Evolutionary conservation across 2,797 vertebrate species (phyloP), one percentile per base, ranked within the genome.

Genomic region (Potorous gilbertii): DNA sequence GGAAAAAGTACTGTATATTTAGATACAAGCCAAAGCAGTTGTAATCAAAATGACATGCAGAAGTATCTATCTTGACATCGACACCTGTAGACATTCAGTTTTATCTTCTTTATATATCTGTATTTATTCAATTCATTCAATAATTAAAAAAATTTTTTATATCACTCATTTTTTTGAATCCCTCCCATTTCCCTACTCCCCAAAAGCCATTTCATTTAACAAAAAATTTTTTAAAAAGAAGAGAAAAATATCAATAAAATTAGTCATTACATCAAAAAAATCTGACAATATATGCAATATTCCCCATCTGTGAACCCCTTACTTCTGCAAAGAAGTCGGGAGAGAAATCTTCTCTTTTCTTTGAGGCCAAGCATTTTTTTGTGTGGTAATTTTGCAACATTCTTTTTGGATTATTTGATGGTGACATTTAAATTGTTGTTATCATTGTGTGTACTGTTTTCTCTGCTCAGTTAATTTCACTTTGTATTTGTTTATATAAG

Each of bases 1-100:
- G 18, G 18, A 95, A 62, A 5, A 94, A 92, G 89, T 89, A 93
- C 14, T 50, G 34, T 34, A n/a, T 66, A 92, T 90, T 95, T 59
- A 96, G 21, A 16, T 18, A 74, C 59, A 16, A 40, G 27, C 1
- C 50, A 90, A 62, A 54, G 59, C n/a, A 95, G 5, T 10, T 92
- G 27, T 16, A 21, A 50, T 87, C 2, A 87, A 50, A 46, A 87
- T 50, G 40, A 50, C 10, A 87, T 81, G 40, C n/a, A 29, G 18
- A 3, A 55, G 31, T 93, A 92, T 74, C 29, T 55, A 91, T 52
- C 46, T 81, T 27, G 21, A 46, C 21, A 46, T 81, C 16, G 46
- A 27, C 0, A 46, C 9, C 9, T 50, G 3, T 27, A 87, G 31
- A 40, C 74, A 50, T 87, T 1, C 34, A 4, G 10, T 87, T 50